Evolutionary conservation across 1,140 invertebrate species (phyloP).

Genomic region (Antheraea pernyi): DNA sequence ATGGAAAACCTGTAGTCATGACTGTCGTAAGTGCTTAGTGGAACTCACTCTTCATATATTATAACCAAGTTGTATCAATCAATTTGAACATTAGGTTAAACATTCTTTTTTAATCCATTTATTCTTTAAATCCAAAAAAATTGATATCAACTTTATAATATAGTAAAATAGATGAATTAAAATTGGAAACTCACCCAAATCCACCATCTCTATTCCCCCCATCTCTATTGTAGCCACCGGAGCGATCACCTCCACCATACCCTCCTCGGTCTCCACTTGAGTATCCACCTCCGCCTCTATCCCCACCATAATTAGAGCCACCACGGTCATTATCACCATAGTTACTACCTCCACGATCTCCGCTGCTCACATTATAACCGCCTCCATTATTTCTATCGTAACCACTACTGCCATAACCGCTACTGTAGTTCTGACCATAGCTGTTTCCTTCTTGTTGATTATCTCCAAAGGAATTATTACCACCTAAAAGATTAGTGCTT

Average conservation of each 20-base stretch:
- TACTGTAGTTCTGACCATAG: conserved; percentile 56
- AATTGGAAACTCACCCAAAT: conserved; percentile 61
- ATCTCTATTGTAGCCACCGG: conserved; percentile 71
- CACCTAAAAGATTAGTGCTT: conserved; percentile 31
- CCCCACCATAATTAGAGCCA: conserved; percentile 45
- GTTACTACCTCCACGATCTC: conserved; percentile 49
- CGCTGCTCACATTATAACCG: conserved; percentile 48
- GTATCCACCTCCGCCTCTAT: conserved; percentile 48
- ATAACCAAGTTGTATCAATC: too few species aligned
- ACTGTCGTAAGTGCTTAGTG: too few species aligned
- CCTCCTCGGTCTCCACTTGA: conserved; percentile 66
- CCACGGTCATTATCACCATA: conserved; percentile 56
- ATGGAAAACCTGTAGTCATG: too few species aligned
- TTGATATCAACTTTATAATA: background rate
- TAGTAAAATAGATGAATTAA: background rate
- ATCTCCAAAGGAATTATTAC: conserved; percentile 44
- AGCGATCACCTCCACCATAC: conserved; percentile 73
- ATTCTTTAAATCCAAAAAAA: background rate
- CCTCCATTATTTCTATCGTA: conserved; percentile 60
- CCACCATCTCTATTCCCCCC: conserved; percentile 71
- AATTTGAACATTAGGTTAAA: too few species aligned
- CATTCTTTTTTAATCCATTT: background rate
- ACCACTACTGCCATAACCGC: conserved; percentile 49
- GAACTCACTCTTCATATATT: too few species aligned
- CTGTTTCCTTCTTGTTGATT: conserved; percentile 48